These are phyloP conservation scores for Lydus trimaculatus DNA, from an alignment of 2,888 invertebrate species.

Conservation along the genomic window DNA sequence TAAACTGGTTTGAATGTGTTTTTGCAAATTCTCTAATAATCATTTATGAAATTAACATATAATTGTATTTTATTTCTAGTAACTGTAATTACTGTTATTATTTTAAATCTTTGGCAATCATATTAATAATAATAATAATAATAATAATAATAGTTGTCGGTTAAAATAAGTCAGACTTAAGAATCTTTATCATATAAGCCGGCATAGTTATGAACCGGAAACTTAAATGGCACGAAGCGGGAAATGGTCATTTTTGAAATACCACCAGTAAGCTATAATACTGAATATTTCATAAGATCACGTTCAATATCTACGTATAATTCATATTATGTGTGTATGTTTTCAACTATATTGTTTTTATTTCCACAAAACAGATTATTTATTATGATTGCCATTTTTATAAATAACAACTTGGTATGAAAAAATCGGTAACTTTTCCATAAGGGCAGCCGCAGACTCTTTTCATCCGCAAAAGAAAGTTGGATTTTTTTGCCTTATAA, in stretches of 20 bases:
- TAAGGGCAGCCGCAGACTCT: too few relatives aligned
- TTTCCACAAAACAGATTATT: background rate
- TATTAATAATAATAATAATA: constrained; percentile 31
- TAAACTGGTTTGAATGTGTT: background rate
- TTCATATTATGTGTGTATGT: background rate
- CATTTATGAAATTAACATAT: background rate
- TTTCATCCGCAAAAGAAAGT: too few relatives aligned
- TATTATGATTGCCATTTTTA: background rate
- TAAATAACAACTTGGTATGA: too few relatives aligned
- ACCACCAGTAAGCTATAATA: constrained; percentile 35
- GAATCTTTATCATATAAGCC: constrained; percentile 38
- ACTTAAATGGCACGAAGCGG: constrained; percentile 46
- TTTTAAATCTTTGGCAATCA: constrained; percentile 20
- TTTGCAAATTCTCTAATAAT: background rate
- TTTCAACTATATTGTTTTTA: background rate
- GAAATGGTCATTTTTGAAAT: constrained; percentile 49
- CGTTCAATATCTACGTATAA: constrained; percentile 8
- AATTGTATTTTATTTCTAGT: background rate
- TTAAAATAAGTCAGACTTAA: constrained; percentile 29
- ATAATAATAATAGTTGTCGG: constrained; percentile 38
- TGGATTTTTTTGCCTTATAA: too few relatives aligned
- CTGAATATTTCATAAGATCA: constrained; percentile 46
- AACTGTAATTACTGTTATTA: background rate
- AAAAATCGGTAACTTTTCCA: too few relatives aligned
- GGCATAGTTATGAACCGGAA: constrained; percentile 47